Conservation (phyloP, 1,140 invertebrate genomes). For the Berghia stephanieae region DNA sequence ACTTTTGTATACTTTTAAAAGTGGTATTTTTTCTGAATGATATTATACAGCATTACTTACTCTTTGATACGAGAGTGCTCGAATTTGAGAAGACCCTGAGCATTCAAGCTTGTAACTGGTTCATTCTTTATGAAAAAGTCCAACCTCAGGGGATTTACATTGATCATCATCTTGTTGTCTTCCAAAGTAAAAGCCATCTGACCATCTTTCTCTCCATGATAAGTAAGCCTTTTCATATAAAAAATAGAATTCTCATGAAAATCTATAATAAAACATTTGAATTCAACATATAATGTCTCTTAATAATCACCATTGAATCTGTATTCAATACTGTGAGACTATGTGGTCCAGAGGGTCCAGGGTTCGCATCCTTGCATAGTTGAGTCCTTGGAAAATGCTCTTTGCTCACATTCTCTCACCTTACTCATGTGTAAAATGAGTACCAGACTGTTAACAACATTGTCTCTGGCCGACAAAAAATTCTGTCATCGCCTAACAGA, state of each 20-base stretch:
- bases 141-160: slow-evolving; percentile 81
- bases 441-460: no score
- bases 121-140: slow-evolving; percentile 82
- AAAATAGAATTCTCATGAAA: background rate
- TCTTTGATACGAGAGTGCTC: slow-evolving; percentile 78
- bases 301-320: background rate
- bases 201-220: slow-evolving; percentile 43
- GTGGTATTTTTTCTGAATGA: no score
- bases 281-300: background rate
- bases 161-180: slow-evolving; percentile 78
- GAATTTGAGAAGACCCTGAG: slow-evolving; percentile 87
- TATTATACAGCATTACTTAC: no score
- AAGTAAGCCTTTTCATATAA: slow-evolving; percentile 48
- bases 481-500: no score
- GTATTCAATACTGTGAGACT: no score
- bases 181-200: slow-evolving; percentile 50
- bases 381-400: no score
- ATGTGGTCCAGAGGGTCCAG: no score
- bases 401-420: no score
- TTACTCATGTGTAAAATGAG: no score
- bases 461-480: no score
- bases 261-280: background rate
- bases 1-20: no score
- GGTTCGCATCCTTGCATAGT: no score
- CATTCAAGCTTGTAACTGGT: slow-evolving; percentile 85